Evolutionary conservation across 2,888 invertebrate genomes (phyloP), one percentile per base, ranked within the genome.

Genomic region (Sthenelais limicola): DNA sequence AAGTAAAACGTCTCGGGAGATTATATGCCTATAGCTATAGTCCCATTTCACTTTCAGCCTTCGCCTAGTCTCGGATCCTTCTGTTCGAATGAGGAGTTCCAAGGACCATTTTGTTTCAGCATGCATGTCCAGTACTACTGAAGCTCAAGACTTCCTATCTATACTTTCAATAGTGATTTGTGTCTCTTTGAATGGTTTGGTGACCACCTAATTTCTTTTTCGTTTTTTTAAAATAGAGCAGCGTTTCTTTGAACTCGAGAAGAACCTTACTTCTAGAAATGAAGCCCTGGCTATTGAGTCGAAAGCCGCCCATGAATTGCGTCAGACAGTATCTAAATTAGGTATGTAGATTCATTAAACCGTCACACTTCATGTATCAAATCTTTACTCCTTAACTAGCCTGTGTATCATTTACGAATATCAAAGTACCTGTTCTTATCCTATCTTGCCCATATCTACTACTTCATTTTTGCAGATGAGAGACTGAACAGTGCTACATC

Each of bases 151-250:
- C n/a, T n/a, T n/a, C n/a, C n/a, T n/a, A n/a, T n/a, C n/a, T n/a
- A n/a, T n/a, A 43, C 9, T 12, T 43, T 12, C 18, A 43, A 43
- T 43, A 43, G 9, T 18, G 9, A 43, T 12, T 9, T 43, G 9
- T 9, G 12, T 43, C 18, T 43, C 18, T 43, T 18, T 43, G 12
- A 43, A 43, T 43, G 18, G 43, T 43, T 43, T 12, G 9, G 43
- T 12, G 18, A 9, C 12, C 12, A 43, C 9, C 9, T 9, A 12
- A 9, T 18, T 43, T 12, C 43, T 7, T n/a, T 51, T 51, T n/a
- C 21, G 7, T 51, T n/a, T 62, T 62, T 62, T 18, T 35, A 62
- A n/a, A n/a, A n/a, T n/a, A n/a, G 62, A 62, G 26, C 62, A 62
- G 26, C 33, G 62, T 7, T 62, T 38, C 24, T 62, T 62, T 62